A percentile compares a stretch with the other conserved stretches of the same genome.
Evolutionary conservation across 2,113 vertebrate genomes (phyloP).

Genomic region (Phycodurus eques): DNA sequence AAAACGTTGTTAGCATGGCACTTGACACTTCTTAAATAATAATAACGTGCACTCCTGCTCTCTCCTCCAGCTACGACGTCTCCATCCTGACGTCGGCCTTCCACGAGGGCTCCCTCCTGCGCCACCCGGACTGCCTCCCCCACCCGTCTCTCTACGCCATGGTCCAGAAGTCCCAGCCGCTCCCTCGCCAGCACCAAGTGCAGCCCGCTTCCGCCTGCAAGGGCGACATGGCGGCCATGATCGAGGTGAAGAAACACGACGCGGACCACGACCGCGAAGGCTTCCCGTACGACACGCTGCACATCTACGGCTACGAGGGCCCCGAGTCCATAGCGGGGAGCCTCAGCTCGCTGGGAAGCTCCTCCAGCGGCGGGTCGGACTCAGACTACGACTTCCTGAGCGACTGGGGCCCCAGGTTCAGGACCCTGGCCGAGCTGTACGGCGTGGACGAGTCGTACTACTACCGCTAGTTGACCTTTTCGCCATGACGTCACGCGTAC

Average conservation of each 20-base stretch:
- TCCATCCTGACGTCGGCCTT: constrained; percentile 87
- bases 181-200: constrained; percentile 23
- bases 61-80: constrained; percentile 81
- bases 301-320: constrained; percentile 94
- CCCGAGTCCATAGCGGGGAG: constrained; percentile 86
- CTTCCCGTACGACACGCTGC: constrained; percentile 90
- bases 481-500: background rate
- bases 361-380: constrained; percentile 82
- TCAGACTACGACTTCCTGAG: constrained; percentile 91
- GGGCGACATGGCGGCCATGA: constrained; percentile 91
- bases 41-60: background rate
- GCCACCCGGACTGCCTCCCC: constrained; percentile 47
- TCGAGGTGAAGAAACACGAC: constrained; percentile 91
- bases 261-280: constrained; percentile 87
- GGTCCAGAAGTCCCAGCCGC: constrained; percentile 76
- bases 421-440: constrained; percentile 90
- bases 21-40: background rate
- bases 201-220: constrained; percentile 59
- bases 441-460: constrained; percentile 76
- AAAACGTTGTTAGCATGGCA: background rate
- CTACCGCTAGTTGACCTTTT: constrained; percentile 52
- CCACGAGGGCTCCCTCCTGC: constrained; percentile 67
- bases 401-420: constrained; percentile 95
- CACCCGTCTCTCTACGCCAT: constrained; percentile 73
- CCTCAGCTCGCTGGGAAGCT: constrained; percentile 86